phyloP scores from a whole-genome alignment of 2,113 vertebrate species.

The Gasterosteus nipponicus region DNA sequence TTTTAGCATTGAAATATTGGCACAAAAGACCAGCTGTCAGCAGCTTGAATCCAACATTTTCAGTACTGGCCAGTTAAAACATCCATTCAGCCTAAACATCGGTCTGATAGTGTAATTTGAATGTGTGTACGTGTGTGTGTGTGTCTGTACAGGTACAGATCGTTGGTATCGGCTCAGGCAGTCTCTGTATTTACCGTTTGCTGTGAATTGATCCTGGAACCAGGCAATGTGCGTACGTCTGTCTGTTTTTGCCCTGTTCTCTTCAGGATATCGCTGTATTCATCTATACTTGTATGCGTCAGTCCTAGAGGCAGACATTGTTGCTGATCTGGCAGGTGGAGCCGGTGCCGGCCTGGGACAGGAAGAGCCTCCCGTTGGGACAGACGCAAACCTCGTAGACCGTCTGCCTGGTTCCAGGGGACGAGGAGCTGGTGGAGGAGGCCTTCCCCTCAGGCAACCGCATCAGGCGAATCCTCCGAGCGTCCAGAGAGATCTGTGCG shows the following conservation, averaged over 20 bases:
- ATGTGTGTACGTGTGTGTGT: conserved; percentile 18
- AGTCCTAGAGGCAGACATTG: conserved; percentile 92
- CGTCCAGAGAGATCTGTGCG: conserved; percentile 91
- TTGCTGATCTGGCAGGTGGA: conserved; percentile 98
- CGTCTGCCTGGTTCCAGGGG: conserved; percentile 90
- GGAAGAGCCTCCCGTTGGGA: conserved; percentile 93
- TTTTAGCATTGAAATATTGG: conserved; percentile 38
- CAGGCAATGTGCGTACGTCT: conserved; percentile 29
- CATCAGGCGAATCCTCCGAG: conserved; percentile 91
- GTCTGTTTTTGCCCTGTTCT: conserved; percentile 25
- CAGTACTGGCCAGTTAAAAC: conserved; percentile 19
- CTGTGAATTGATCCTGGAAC: conserved; percentile 49
- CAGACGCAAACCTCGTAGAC: conserved; percentile 98
- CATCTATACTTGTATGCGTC: conserved; percentile 33
- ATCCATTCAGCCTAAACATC: conserved; percentile 30
- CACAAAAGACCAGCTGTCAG: conserved; percentile 47
- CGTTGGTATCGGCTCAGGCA: conserved; percentile 42
- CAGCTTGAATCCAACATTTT: conserved; percentile 30
- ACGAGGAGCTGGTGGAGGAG: conserved; percentile 80
- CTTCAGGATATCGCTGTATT: conserved; percentile 55
- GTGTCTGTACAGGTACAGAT: conserved; percentile 26
- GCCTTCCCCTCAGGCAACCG: conserved; percentile 93
- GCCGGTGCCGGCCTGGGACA: conserved; percentile 92
- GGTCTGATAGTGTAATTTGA: conserved; percentile 15
- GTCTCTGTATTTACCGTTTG: conserved; percentile 29